Evolutionary conservation across 2,888 invertebrate genomes (phyloP).

Genomic region (Polia nebulosa): DNA sequence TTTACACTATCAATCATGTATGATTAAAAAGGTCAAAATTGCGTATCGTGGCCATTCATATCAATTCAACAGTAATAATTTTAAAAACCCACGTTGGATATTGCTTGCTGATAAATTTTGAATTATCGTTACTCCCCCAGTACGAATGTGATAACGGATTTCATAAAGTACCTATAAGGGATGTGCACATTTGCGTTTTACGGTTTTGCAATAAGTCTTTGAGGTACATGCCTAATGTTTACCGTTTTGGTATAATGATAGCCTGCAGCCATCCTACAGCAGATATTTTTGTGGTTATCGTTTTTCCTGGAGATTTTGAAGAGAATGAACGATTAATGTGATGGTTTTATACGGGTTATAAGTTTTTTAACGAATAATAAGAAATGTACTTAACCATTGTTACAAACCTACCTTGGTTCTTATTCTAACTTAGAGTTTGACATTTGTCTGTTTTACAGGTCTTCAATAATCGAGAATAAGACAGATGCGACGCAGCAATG

Average conservation of each 20-base stretch:
- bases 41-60: constrained; percentile 58
- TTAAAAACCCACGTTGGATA: constrained; percentile 51
- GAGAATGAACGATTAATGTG: neutral
- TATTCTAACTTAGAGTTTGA: too few species aligned
- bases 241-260: constrained; percentile 24
- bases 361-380: too few species aligned
- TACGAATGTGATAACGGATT: constrained; percentile 55
- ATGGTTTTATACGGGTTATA: neutral
- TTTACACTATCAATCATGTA: constrained; percentile 59
- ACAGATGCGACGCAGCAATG: too few species aligned
- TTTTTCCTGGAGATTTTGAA: neutral
- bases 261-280: too few species aligned
- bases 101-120: constrained; percentile 66
- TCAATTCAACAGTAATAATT: constrained; percentile 68
- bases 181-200: constrained; percentile 45
- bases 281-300: constrained; percentile 18
- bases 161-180: constrained; percentile 47
- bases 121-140: constrained; percentile 61
- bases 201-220: constrained; percentile 38
- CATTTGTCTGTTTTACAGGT: too few species aligned
- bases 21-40: constrained; percentile 58
- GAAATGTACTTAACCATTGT: too few species aligned
- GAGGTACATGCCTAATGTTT: constrained; percentile 45
- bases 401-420: too few species aligned
- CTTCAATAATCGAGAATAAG: too few species aligned